A percentile compares a stretch with the other conserved stretches of the same genome.
Conservation (phyloP, 2,888 invertebrate species). For the Euphydryas editha region DNA sequence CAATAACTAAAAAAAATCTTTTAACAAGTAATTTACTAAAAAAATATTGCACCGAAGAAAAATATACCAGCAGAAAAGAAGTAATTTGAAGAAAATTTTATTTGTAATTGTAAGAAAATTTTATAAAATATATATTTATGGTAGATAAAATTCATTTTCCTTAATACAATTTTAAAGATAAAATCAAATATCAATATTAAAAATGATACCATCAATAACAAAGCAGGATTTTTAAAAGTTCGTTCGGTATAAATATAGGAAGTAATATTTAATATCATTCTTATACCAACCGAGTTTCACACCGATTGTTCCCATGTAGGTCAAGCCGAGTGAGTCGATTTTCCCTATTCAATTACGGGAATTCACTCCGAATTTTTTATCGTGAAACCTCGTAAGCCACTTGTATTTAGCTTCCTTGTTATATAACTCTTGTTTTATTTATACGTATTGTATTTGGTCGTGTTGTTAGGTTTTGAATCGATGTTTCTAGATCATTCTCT, state of each 20-base stretch:
- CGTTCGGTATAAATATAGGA: too few species aligned
- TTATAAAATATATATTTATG: too few species aligned
- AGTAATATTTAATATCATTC: conserved; percentile 9
- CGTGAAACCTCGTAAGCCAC: conserved; percentile 13
- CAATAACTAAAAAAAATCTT: too few species aligned
- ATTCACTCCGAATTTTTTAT: conserved; percentile 14
- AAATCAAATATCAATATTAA: neutral
- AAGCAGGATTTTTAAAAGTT: too few species aligned
- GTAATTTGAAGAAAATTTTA: too few species aligned
- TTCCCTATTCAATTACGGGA: conserved; percentile 20
- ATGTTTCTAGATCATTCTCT: neutral
- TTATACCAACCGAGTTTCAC: conserved; percentile 8
- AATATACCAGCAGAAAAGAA: too few species aligned
- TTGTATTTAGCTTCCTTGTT: conserved; percentile 12
- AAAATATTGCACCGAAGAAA: too few species aligned
- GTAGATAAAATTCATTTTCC: too few species aligned
- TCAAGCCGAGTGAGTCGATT: conserved; percentile 10
- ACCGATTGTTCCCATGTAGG: conserved; percentile 14
- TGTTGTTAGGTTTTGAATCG: neutral
- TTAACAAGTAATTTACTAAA: too few species aligned
- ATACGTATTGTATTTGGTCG: neutral
- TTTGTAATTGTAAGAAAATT: too few species aligned
- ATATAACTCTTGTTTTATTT: conserved; percentile 9
- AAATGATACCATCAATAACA: too few species aligned
- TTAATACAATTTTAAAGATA: too few species aligned